Evolutionary conservation across 92 coral and sea anemone genomes (phyloP), one percentile per base, ranked within the genome.

Genomic region (Chrysogorgia sp.): DNA sequence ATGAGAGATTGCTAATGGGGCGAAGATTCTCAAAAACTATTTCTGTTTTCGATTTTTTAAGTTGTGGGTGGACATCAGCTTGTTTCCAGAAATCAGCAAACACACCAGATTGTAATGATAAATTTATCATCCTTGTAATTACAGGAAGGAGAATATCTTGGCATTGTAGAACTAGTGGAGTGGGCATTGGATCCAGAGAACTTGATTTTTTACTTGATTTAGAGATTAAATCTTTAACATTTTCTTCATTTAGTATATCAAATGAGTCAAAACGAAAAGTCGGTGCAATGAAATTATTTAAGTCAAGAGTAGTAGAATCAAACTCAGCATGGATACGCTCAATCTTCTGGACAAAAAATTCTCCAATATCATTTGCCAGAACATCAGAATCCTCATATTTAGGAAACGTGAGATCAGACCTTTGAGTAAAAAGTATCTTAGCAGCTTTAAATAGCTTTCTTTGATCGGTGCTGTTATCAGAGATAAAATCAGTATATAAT

Each of bases 401-500:
- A 21, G 58, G 84, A 64, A 82, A 58, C 3, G 52, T 20, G 30
- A 81, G 57, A 24, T 76, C 86, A 17, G 76, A 34, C n/a, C 82
- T 64, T 10, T 49, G 71, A 37, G 68, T 37, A 43, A 76, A 82
- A 26, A 82, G 84, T 2, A 65, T 75, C 58, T 86, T 86, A 10
- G 87, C 84, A 70, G 90, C 76, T 40, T 59, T 57, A 64, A 86
- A 86, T 12, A 86, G 84, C 74, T 69, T 82, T 52, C 70, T 77
- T 34, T 76, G 80, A 74, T 86, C 86, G 34, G 28, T 24, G 80
- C 87, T 76, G 30, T 82, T 82, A 40, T 84, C 83, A 23, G 52
- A 34, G 21, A 84, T 84, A 45, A 77, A 68, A 47, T 59, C 67
- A 47, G 90, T 58, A 71, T 76, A 77, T 20, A 50, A 82, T 12